Percentiles rank a stretch among this genome's conserved stretches.
Evolutionary conservation across 2,888 invertebrate genomes (phyloP).

Genomic region (Eucera pruinosa): DNA sequence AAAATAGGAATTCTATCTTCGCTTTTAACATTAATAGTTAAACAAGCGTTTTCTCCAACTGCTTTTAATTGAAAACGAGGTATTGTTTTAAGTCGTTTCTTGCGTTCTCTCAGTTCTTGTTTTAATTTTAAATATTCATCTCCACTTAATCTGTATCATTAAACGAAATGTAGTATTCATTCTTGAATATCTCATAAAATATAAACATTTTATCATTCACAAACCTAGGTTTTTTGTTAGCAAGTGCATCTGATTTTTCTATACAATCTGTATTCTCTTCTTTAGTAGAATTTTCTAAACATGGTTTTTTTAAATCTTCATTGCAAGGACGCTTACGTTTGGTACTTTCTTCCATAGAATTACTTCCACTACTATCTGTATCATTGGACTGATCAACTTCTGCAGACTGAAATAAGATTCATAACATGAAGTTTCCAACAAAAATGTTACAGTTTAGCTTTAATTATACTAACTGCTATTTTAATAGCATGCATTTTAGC

Average conservation of each 20-base stretch:
- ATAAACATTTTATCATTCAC: not conserved
- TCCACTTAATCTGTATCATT: conserved; percentile 70
- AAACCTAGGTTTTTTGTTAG: conserved; percentile 79
- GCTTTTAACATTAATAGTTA: conserved; percentile 84
- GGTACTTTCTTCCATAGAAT: conserved; percentile 47
- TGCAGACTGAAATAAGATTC: conserved; percentile 32
- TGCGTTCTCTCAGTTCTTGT: conserved; percentile 85
- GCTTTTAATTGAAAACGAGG: conserved; percentile 89
- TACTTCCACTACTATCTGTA: conserved; percentile 26
- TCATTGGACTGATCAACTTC: conserved; percentile 22
- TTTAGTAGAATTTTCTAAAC: conserved; percentile 14
- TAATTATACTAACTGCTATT: conserved; percentile 57
- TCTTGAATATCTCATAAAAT: conserved; percentile 6
- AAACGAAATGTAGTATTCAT: not conserved
- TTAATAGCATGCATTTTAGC: conserved; percentile 73
- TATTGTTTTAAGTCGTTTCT: conserved; percentile 82
- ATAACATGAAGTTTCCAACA: not conserved
- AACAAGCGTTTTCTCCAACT: conserved; percentile 88
- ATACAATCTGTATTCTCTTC: conserved; percentile 26
- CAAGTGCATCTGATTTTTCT: conserved; percentile 60
- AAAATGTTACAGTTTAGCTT: not conserved
- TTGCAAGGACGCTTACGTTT: conserved; percentile 73
- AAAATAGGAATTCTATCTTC: conserved; percentile 90
- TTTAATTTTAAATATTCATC: conserved; percentile 83
- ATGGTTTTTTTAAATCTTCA: conserved; percentile 37